Conservation (phyloP, 1,140 invertebrate species). For the Nebria ingens region DNA sequence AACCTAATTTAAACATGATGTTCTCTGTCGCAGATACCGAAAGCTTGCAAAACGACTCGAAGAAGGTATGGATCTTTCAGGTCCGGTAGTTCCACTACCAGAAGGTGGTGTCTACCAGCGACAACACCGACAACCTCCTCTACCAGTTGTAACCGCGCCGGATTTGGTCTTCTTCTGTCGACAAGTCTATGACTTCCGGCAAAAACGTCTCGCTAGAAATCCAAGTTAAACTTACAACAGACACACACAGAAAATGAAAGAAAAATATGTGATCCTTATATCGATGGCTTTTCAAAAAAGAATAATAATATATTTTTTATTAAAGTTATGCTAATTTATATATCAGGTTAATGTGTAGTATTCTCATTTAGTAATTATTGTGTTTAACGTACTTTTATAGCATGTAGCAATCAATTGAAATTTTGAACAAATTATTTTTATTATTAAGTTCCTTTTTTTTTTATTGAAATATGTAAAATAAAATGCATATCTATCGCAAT, state of each 20-base stretch:
- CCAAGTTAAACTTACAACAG: constrained; percentile 41
- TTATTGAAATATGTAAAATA: neutral
- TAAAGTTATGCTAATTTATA: too few species aligned
- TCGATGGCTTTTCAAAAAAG: neutral
- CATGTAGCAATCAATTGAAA: too few species aligned
- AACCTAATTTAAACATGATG: constrained; percentile 18
- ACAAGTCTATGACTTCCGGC: constrained; percentile 87
- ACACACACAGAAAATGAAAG: neutral
- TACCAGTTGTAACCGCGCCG: constrained; percentile 57
- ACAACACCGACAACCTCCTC: constrained; percentile 50
- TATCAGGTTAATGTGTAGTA: too few species aligned
- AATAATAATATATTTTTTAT: too few species aligned
- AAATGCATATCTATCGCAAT: neutral
- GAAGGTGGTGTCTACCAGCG: constrained; percentile 41
- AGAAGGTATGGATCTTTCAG: constrained; percentile 44
- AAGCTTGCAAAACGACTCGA: constrained; percentile 50
- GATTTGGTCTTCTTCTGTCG: constrained; percentile 91
- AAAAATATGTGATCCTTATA: constrained; percentile 7
- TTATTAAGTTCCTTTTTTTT: too few species aligned
- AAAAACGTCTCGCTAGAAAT: constrained; percentile 65
- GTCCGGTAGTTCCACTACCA: constrained; percentile 46
- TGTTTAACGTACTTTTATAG: too few species aligned
- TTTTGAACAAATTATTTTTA: too few species aligned
- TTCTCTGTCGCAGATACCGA: constrained; percentile 42
- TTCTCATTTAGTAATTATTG: too few species aligned